Evolutionary conservation across 2,797 vertebrate genomes (phyloP).

Genomic region (Harpagifer antarcticus): DNA sequence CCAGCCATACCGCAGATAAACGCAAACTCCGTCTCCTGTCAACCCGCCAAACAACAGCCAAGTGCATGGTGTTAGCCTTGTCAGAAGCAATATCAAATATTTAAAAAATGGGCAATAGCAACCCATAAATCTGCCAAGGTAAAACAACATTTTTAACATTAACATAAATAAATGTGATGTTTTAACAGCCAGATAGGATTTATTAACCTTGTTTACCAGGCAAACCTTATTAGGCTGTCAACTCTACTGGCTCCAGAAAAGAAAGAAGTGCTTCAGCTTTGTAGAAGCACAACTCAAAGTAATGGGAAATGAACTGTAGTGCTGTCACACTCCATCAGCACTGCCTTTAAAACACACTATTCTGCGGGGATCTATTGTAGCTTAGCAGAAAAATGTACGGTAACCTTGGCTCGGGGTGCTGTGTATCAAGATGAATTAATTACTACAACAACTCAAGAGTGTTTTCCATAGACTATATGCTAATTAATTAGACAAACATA

Average conservation of each 20-base stretch:
- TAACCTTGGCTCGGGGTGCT: conserved; percentile 67
- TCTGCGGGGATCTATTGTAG: conserved; percentile 48
- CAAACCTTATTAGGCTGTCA: conserved; percentile 68
- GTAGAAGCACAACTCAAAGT: conserved; percentile 58
- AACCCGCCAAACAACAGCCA: conserved; percentile 60
- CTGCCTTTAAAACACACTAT: conserved; percentile 33
- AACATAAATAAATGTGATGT: conserved; percentile 57
- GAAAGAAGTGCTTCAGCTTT: conserved; percentile 48
- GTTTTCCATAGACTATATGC: conserved; percentile 75
- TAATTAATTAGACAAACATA: conserved; percentile 81
- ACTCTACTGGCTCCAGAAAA: conserved; percentile 35
- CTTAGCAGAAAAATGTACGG: conserved; percentile 56
- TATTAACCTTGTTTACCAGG: conserved; percentile 53
- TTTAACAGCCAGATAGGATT: conserved; percentile 43
- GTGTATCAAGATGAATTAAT: conserved; percentile 68
- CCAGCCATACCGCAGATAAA: conserved; percentile 63
- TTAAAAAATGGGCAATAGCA: conserved; percentile 33
- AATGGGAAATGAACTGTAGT: conserved; percentile 40
- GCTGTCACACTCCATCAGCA: conserved; percentile 55
- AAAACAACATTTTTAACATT: conserved; percentile 39
- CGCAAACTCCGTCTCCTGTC: conserved; percentile 58
- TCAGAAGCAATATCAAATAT: conserved; percentile 55
- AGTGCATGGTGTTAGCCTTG: conserved; percentile 43
- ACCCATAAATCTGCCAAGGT: conserved; percentile 51
- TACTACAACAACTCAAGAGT: conserved; percentile 59